Evolutionary conservation across 2,113 vertebrate species (phyloP), one percentile per base, ranked within the genome.

Genomic region (Corynorhinus townsendii): DNA sequence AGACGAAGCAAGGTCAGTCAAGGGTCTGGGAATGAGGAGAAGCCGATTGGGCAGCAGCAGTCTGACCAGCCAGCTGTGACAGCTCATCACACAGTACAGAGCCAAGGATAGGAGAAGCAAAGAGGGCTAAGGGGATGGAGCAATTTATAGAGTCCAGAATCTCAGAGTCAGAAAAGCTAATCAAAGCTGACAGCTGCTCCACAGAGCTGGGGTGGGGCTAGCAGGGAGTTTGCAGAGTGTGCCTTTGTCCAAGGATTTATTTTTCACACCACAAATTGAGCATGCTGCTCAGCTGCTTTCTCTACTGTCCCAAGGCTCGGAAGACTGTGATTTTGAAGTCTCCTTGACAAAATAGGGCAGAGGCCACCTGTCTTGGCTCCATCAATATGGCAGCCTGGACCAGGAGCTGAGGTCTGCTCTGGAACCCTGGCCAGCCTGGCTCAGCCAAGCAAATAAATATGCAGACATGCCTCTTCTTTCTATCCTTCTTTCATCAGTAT

Each of bases 181-280:
- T 97, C 94, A 88, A 49, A 95, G 92, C 49, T 96, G 95, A 96
- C 96, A 95, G 75, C 77, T 83, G 47, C 45, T 87, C 72, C 1
- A 1, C 28, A 66, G 26, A 72, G 87, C 73, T n/a, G 33, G 85
- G 81, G 30, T 17, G 33, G 5, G 11, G 72, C 33, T 71, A 1
- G 4, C 1, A 64, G 16, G 5, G 71, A 62, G 15, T 79, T 24
- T 93, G 96, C 47, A 86, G 47, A 9, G 5, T 52, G 35, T 79
- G 47, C 24, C 73, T 77, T 79, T 15, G 15, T 79, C 28, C 47
- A 56, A 75, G n/a, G 66, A 35, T 94, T 91, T 95, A 28, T 85
- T 94, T 92, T 84, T 84, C 71, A 71, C 71, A 26, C 66, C 72
- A 52, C 47, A 89, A 83, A 68, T 43, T 52, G 24, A 93, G 43